Percentiles rank a stretch among this genome's conserved stretches.
phyloP scores from a whole-genome alignment of 1,140 invertebrate species.

The Diabrotica virgifera region DNA sequence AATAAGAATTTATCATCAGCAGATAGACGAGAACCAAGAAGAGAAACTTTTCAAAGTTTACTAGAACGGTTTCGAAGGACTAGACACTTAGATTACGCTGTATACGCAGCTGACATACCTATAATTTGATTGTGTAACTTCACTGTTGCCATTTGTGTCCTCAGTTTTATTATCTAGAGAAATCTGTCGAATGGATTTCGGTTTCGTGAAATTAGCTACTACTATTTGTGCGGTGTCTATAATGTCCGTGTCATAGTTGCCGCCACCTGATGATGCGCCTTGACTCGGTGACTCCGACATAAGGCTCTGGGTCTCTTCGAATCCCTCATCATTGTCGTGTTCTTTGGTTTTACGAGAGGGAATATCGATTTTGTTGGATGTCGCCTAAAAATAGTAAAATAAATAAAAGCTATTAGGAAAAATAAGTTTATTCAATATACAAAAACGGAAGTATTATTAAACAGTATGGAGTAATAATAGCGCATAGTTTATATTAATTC shows the following conservation, averaged over 20 bases:
- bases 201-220: conserved; percentile 21
- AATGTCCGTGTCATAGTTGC: conserved; percentile 41
- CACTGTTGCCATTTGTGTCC: conserved; percentile 11
- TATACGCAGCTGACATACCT: neutral
- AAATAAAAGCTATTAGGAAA: no score
- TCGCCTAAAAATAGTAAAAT: conserved; percentile 12
- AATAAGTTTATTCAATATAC: neutral
- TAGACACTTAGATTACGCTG: no score
- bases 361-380: conserved; percentile 37
- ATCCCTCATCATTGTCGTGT: conserved; percentile 76
- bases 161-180: conserved; percentile 20
- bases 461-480: neutral
- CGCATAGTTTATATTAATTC: neutral
- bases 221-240: conserved; percentile 22
- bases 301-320: conserved; percentile 83
- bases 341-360: conserved; percentile 33
- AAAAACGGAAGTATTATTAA: neutral
- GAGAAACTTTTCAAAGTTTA: no score
- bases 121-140: neutral
- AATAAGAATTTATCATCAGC: no score
- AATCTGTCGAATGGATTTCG: conserved; percentile 19
- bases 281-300: conserved; percentile 77
- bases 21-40: no score
- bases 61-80: no score
- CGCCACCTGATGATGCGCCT: conserved; percentile 41